phyloP scores from a whole-genome alignment of 2,113 vertebrate genomes.

The Crotalus tigris region DNA sequence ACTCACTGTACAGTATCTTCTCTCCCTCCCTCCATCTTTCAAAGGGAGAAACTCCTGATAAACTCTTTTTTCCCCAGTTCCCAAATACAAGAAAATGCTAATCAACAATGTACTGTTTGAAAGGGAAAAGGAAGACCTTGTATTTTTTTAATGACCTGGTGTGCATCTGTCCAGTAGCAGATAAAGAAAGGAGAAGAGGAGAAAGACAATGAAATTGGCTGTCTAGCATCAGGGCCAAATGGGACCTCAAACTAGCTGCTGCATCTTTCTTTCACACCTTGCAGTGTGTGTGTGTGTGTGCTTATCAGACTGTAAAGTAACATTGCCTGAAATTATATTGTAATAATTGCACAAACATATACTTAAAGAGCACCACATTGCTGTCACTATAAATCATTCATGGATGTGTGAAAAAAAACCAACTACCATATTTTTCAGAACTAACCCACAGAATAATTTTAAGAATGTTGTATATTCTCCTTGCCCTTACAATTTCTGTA shows the following conservation, averaged over 20 bases:
- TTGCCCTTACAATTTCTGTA: too few relatives aligned
- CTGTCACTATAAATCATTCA: background rate
- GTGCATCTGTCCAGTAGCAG: background rate
- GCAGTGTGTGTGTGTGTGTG: background rate
- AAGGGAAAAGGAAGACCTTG: constrained; percentile 4
- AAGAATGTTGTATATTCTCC: background rate
- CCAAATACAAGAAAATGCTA: background rate
- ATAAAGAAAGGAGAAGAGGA: fast-evolving
- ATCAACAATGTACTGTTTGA: constrained; percentile 1
- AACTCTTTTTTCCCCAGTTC: background rate
- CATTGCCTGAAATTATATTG: too few relatives aligned
- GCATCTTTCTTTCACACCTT: background rate
- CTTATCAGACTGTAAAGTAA: background rate
- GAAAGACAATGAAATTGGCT: background rate
- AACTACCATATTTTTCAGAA: background rate
- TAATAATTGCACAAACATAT: background rate
- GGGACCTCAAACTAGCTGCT: background rate
- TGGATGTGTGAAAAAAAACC: background rate
- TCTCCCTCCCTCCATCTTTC: too few relatives aligned
- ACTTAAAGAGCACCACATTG: background rate
- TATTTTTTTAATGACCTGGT: background rate
- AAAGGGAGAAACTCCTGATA: constrained; percentile 9
- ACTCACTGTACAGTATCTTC: background rate
- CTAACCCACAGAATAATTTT: background rate
- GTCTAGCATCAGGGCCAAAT: background rate